A percentile compares a stretch with the other conserved stretches of the same genome.
Conservation (phyloP, 1,140 invertebrate species). For the Eueides isabella region DNA sequence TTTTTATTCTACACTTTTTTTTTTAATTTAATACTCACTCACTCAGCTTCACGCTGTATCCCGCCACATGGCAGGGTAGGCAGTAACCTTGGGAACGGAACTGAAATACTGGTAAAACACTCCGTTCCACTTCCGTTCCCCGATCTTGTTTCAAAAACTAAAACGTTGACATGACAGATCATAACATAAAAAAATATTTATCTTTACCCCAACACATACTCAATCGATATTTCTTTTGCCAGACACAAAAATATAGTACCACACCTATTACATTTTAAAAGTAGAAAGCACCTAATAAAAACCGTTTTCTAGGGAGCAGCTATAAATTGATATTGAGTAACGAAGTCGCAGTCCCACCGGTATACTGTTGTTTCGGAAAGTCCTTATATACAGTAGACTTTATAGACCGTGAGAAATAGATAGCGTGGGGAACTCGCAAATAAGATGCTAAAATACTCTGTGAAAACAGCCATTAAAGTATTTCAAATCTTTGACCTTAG, state of each 20-base stretch:
- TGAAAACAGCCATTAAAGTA: background rate
- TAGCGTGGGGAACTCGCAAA: conserved; percentile 18
- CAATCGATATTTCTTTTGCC: background rate
- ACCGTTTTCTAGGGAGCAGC: conserved; percentile 18
- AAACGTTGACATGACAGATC: no score
- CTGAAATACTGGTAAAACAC: no score
- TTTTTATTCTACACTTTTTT: no score
- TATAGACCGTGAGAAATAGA: conserved; percentile 19
- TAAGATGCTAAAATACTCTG: conserved; percentile 4
- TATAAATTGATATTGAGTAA: conserved; percentile 37
- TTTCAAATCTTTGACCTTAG: background rate
- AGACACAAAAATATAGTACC: background rate
- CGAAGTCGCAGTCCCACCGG: conserved; percentile 15
- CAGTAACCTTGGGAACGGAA: no score
- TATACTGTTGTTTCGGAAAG: conserved; percentile 18
- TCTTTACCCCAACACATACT: no score
- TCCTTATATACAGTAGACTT: conserved; percentile 11
- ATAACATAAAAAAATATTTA: no score
- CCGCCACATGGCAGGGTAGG: no score
- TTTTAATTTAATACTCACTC: no score
- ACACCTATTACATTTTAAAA: conserved; percentile 5
- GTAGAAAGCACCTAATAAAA: conserved; percentile 2
- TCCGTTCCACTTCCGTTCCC: no score
- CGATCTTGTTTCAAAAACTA: no score
- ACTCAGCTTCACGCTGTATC: no score